Conservation (phyloP, 1,140 invertebrate species). For the Periplaneta americana region DNA sequence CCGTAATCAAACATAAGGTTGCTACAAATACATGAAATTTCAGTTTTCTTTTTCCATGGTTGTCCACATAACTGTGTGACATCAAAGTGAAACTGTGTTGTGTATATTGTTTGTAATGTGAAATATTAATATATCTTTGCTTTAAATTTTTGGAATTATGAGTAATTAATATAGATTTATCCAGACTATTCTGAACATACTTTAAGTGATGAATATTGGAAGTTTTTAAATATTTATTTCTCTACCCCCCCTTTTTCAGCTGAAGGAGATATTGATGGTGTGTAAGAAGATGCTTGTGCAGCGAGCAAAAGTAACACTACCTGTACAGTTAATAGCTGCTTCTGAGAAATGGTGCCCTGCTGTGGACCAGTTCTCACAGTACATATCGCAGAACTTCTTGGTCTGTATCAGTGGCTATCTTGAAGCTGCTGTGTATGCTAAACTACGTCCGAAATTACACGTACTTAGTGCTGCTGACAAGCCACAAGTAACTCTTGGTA, state of each 20-base stretch:
- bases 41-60: no score
- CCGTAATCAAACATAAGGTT: no score
- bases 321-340: constrained; percentile 12
- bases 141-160: no score
- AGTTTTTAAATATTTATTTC: not conserved
- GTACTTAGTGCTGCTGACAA: constrained; percentile 3
- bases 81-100: no score
- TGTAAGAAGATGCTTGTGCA: not conserved
- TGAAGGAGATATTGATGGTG: constrained; percentile 2
- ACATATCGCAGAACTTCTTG: constrained; percentile 26
- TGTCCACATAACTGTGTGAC: no score
- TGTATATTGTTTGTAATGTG: no score
- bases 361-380: constrained; percentile 29
- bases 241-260: constrained; percentile 4
- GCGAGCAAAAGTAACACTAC: not conserved
- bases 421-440: constrained; percentile 33
- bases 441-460: constrained; percentile 15
- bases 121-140: no score
- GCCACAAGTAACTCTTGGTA: not conserved
- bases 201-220: no score
- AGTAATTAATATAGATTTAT: no score
- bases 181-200: no score
- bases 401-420: constrained; percentile 38
- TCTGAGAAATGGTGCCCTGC: constrained; percentile 26
- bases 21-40: no score